These are phyloP conservation scores for Acanthosepion esculentum DNA, from an alignment of 2,888 invertebrate species.

Conservation along the genomic window DNA sequence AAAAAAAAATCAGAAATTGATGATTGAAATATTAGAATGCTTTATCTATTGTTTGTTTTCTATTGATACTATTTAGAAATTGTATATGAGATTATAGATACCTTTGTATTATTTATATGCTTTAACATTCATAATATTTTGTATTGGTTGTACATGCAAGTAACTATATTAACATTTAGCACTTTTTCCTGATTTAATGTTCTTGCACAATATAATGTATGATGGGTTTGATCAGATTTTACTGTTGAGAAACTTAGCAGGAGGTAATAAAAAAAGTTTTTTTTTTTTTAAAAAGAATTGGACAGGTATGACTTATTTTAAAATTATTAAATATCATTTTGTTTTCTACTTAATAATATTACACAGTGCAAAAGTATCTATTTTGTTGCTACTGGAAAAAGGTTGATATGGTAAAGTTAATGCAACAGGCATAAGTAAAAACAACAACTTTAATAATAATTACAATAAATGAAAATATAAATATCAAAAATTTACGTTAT, in stretches of 20 bases:
- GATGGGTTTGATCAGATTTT: neutral
- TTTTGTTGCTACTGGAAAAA: neutral
- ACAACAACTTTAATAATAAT: neutral
- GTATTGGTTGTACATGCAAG: neutral
- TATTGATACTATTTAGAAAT: neutral
- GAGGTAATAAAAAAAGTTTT: neutral
- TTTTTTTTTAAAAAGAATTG: neutral
- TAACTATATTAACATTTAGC: neutral
- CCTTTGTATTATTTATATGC: neutral
- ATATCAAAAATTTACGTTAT: too few species aligned
- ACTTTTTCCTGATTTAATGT: too few species aligned
- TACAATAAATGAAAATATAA: neutral
- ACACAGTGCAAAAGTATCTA: neutral
- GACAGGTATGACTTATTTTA: neutral
- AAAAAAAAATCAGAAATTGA: neutral
- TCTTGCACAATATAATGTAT: neutral
- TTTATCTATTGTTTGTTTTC: neutral
- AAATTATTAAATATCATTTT: neutral
- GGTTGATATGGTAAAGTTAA: neutral
- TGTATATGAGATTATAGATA: neutral
- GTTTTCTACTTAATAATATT: neutral
- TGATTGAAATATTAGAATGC: neutral
- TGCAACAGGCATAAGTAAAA: neutral
- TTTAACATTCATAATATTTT: neutral
- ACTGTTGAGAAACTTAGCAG: neutral